Percentiles rank a stretch among this genome's conserved stretches.
Conservation (phyloP, 2,797 vertebrate species). For the Crenuchus spilurus region DNA sequence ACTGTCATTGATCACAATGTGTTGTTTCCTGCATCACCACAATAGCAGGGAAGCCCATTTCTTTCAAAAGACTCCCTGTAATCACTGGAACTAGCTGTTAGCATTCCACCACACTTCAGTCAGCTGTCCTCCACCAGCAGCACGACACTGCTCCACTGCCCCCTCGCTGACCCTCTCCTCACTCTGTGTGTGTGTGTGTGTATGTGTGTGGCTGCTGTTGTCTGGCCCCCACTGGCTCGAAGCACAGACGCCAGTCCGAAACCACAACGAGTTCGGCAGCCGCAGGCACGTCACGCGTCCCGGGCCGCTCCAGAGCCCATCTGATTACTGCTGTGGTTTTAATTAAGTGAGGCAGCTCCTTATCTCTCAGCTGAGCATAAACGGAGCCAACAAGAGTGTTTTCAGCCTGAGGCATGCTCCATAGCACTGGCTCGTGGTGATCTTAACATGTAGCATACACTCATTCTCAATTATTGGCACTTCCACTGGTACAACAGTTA, state of each 20-base stretch:
- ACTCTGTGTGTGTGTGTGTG: slow-evolving; percentile 24
- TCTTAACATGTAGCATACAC: slow-evolving; percentile 10
- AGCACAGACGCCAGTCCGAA: slow-evolving; percentile 52
- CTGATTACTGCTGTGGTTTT: slow-evolving; percentile 63
- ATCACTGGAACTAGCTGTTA: not conserved
- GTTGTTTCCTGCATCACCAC: not conserved
- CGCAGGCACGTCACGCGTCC: slow-evolving; percentile 48
- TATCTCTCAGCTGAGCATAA: slow-evolving; percentile 50
- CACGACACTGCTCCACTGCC: slow-evolving; percentile 8
- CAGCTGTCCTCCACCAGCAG: not conserved
- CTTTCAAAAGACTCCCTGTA: not conserved
- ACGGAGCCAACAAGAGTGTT: not conserved
- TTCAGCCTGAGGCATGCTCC: slow-evolving; percentile 27
- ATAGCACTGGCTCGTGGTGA: slow-evolving; percentile 18
- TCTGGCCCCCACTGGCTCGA: slow-evolving; percentile 59
- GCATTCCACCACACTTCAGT: not conserved
- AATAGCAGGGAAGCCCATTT: not conserved
- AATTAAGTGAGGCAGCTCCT: slow-evolving; percentile 64
- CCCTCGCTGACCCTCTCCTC: slow-evolving; percentile 48
- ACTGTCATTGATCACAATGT: not conserved
- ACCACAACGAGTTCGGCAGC: slow-evolving; percentile 61
- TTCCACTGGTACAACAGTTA: not conserved
- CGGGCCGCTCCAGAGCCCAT: slow-evolving; percentile 42
- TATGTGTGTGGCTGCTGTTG: not conserved
- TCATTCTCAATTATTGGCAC: slow-evolving; percentile 26